Evolutionary conservation across 2,797 vertebrate genomes (phyloP), one percentile per base, ranked within the genome.

Genomic region (Siniperca obscura): DNA sequence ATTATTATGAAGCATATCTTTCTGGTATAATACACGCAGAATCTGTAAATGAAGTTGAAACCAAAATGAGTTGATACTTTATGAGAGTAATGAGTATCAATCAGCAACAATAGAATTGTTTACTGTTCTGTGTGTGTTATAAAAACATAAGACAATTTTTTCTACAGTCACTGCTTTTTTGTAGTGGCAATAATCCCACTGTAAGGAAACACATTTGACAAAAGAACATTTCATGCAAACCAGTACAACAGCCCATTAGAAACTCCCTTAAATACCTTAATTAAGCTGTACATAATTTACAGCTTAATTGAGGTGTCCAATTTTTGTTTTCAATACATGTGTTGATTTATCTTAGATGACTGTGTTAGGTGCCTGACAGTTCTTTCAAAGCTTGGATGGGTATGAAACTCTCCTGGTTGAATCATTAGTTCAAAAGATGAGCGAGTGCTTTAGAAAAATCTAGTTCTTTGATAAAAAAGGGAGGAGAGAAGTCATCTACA

Each of bases 31-130:
- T 55, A 46, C 11, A 36, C 56, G 0, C 52, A 69, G 48, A 52
- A 44, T 72, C 53, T 68, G 19, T n/a, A 69, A 77, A 80, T 72
- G 2, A 57, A 70, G 44, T 38, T 40, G 52, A 79, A 69, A 72
- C 17, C 17, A 14, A 81, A 76, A 79, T 67, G 53, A 68, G 27
- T 10, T 6, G 40, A 67, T 52, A 46, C 68, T 62, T n/a, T 62
- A 70, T 74, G 34, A 40, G 64, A 73, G 59, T 9, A 27, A 76
- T 61, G 48, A 69, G 55, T 60, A 52, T 56, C 46, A 46, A 10
- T 56, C 55, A 72, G 30, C 9, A n/a, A 22, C 22, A 77, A 59
- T 7, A 38, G 19, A 67, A 40, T 21, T 56, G 27, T 68, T 67
- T 59, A 50, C 22, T 44, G 40, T 36, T 76, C 12, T 72, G 40